Evolutionary conservation across 2,797 vertebrate genomes (phyloP), one percentile per base, ranked within the genome.

Genomic region (Gadopsis bispinosus): DNA sequence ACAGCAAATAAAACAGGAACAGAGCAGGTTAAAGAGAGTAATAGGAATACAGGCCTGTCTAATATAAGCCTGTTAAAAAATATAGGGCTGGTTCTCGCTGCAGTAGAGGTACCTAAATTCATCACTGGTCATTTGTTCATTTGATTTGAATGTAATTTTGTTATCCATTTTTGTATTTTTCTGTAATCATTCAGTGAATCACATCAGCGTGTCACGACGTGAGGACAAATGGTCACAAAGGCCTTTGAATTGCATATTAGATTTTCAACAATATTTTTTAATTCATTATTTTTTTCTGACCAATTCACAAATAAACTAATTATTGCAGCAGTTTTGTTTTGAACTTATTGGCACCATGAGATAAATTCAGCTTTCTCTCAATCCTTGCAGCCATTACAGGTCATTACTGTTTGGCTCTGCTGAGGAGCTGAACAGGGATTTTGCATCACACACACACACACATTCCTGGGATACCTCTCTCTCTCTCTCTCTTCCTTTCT

Each of bases 351-450:
- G 9, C 50, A 9, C 17, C 12, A 7, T 45, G 4, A 47, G 20
- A 35, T 4, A 2, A 50, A 29, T 55, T 58, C 26, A 62, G 20
- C 37, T 19, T 47, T n/a, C 17, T 48, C 59, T 19, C 12, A n/a
- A 43, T 20, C 5, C n/a, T 29, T 2, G 0, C 14, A 56, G 63
- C 13, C 39, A 9, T 39, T 13, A 55, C 2, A 6, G 37, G 54
- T n/a, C n/a, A 47, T 73, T 70, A 70, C n/a, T n/a, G 74, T 60
- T 35, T 48, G 3, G 5, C 31, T n/a, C 63, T 54, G 10, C 37
- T 48, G 74, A 73, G 10, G 26, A 73, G 45, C 47, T 60, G 53
- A 35, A 29, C 51, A 48, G 33, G 31, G 22, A 69, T 62, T 56
- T 62, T 45, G 50, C 1, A 0, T 59, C 37, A 17, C 43, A 17